phyloP scores from a whole-genome alignment of 2,797 vertebrate species.

The Gallinago stenura region DNA sequence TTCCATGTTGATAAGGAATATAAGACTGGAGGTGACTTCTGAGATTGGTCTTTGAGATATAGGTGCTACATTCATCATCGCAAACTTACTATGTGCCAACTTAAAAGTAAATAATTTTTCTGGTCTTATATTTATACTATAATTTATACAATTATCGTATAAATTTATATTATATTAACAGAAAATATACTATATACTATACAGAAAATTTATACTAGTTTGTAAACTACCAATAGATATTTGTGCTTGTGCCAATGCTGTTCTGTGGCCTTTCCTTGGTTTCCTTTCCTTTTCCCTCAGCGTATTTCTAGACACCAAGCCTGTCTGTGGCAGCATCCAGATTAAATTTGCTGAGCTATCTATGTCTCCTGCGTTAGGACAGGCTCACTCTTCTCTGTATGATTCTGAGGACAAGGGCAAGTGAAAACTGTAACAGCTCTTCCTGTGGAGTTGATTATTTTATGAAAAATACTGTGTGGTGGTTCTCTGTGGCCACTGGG shows the following conservation, averaged over 20 bases:
- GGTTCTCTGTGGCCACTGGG: neutral
- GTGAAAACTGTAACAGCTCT: neutral
- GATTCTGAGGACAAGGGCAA: neutral
- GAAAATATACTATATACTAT: too few species aligned
- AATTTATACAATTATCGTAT: too few species aligned
- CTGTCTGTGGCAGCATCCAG: neutral
- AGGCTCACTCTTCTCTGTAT: neutral
- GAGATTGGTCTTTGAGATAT: neutral
- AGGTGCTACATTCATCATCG: neutral
- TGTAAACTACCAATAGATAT: neutral
- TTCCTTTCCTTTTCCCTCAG: neutral
- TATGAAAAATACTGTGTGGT: neutral
- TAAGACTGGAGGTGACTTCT: neutral
- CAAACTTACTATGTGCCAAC: neutral
- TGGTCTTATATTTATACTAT: neutral
- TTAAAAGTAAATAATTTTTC: neutral
- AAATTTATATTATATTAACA: too few species aligned
- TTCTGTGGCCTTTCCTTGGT: neutral
- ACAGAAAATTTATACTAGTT: neutral
- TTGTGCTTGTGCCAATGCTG: neutral
- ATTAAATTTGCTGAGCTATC: neutral
- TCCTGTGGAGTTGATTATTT: neutral
- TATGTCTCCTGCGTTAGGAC: neutral
- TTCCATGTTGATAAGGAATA: fast-evolving
- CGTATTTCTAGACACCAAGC: neutral